Conservation (phyloP, 2,797 vertebrate genomes). For the Chrysocyon brachyurus region DNA sequence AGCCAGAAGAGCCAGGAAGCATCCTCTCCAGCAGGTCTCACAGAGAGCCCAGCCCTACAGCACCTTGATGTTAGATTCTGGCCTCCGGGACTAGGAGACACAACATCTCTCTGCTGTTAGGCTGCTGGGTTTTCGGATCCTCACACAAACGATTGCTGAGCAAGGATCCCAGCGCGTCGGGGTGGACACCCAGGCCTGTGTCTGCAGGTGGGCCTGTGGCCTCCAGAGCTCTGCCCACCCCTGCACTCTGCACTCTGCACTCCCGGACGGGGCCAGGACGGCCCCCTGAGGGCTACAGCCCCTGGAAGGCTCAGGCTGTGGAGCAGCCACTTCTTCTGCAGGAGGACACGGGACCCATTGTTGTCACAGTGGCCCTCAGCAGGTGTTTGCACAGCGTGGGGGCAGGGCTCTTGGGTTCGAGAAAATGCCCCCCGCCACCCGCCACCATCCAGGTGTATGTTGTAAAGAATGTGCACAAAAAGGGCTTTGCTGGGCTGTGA, state of each 20-base stretch:
- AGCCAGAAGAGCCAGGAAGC: neutral
- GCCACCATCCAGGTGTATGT: neutral
- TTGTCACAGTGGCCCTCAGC: neutral
- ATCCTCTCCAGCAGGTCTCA: fast-evolving
- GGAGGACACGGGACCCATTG: conserved; percentile 47
- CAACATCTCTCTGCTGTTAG: fast-evolving
- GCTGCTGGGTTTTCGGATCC: neutral
- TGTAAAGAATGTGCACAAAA: neutral
- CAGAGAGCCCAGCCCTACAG: fast-evolving
- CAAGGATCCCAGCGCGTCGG: neutral
- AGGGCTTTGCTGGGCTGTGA: neutral
- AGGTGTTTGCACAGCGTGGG: neutral
- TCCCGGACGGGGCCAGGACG: too few species aligned
- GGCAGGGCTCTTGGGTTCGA: neutral
- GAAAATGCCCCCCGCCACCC: neutral
- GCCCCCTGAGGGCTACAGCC: fast-evolving
- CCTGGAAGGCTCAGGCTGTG: too few species aligned
- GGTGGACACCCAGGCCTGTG: neutral
- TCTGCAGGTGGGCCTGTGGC: neutral
- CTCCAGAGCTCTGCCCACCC: neutral
- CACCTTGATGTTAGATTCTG: fast-evolving
- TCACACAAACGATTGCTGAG: fast-evolving
- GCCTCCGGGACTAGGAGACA: fast-evolving
- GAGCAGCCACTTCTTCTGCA: conserved; percentile 40
- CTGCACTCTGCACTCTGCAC: neutral